Conservation (phyloP, 2,888 invertebrate species). For the Leuctra nigra region DNA sequence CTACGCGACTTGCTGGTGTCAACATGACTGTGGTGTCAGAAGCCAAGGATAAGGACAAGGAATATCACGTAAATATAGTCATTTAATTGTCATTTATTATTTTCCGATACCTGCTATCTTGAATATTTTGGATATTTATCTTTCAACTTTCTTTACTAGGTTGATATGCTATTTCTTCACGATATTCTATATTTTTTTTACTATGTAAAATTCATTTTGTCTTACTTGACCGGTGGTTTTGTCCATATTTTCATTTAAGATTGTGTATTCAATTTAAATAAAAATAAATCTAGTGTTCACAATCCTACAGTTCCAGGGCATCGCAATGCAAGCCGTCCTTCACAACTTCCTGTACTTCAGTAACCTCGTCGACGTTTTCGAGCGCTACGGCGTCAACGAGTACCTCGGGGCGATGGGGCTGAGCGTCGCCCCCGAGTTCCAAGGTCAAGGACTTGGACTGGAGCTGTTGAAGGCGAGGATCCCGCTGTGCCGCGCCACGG, state of each 20-base stretch:
- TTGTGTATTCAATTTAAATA: too few relatives aligned
- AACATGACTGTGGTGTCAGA: conserved; percentile 32
- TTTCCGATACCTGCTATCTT: too few relatives aligned
- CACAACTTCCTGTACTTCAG: too few relatives aligned
- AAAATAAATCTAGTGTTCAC: too few relatives aligned
- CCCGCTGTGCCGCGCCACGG: conserved; percentile 18
- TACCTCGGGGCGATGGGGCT: conserved; percentile 46
- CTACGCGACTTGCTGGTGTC: conserved; percentile 36
- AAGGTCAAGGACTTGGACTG: conserved; percentile 43
- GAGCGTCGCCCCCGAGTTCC: conserved; percentile 43
- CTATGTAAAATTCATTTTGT: too few relatives aligned
- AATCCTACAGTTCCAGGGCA: conserved; percentile 14
- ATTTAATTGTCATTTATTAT: too few relatives aligned
- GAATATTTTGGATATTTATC: too few relatives aligned
- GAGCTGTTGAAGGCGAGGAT: conserved; percentile 44
- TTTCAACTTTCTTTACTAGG: too few relatives aligned
- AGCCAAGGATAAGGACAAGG: not conserved
- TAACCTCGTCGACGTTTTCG: conserved; percentile 44
- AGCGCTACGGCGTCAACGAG: conserved; percentile 39
- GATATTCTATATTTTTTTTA: too few relatives aligned
- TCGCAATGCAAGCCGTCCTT: not conserved
- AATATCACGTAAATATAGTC: not conserved
- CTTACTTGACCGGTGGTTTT: too few relatives aligned
- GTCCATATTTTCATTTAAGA: too few relatives aligned
- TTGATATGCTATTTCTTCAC: too few relatives aligned